Evolutionary conservation across 2,797 vertebrate genomes (phyloP).

Genomic region (Lepilemur ruficaudatus): DNA sequence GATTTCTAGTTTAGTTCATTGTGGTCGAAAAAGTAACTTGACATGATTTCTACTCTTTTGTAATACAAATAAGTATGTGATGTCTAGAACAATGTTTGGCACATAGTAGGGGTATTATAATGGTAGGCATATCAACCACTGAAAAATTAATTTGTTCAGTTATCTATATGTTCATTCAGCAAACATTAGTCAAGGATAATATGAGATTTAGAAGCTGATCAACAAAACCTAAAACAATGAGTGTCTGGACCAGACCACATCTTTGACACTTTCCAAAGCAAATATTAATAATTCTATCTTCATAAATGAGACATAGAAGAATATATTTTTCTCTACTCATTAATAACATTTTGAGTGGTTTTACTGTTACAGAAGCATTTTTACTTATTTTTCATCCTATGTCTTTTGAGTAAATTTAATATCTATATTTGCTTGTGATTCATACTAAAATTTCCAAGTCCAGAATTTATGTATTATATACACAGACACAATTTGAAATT

Average conservation of each 20-base stretch:
- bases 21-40: neutral
- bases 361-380: neutral
- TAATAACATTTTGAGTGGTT: neutral
- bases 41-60: neutral
- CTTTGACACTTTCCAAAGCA: neutral
- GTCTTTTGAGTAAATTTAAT: neutral
- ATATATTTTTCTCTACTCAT: neutral
- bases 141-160: neutral
- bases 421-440: neutral
- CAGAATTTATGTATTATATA: neutral
- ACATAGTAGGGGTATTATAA: neutral
- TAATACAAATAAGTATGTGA: neutral
- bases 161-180: neutral
- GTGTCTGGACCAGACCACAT: no score
- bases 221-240: neutral
- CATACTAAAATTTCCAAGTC: neutral
- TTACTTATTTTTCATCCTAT: slow-evolving; percentile 2
- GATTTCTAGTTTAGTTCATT: neutral
- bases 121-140: neutral
- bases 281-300: neutral
- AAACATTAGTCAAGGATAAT: neutral
- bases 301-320: neutral
- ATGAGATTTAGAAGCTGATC: neutral
- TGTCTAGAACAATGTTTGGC: neutral
- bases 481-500: neutral